Percentiles rank a stretch among this genome's conserved stretches.
These are phyloP conservation scores for Silurus meridionalis DNA, from an alignment of 2,113 vertebrate genomes.

Conservation along the genomic window DNA sequence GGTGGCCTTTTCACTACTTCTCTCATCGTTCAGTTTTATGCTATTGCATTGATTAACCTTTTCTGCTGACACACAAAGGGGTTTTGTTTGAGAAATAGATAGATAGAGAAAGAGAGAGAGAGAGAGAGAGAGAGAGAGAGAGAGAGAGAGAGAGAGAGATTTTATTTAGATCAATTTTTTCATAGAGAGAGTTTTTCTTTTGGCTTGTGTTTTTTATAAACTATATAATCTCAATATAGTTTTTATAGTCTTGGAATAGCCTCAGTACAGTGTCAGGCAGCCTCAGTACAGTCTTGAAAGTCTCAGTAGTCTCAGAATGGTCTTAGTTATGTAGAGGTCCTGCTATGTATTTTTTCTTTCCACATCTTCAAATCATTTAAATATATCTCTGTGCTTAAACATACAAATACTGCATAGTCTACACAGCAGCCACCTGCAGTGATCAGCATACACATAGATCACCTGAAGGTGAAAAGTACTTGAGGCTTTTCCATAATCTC, in stretches of 20 bases:
- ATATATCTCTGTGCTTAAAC: constrained; percentile 23
- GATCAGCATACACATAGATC: constrained; percentile 15
- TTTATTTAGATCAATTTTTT: neutral
- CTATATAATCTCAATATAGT: neutral
- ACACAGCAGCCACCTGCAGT: constrained; percentile 53
- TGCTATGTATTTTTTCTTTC: constrained; percentile 11
- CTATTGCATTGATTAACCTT: constrained; percentile 57
- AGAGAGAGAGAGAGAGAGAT: neutral
- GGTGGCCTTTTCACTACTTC: constrained; percentile 28
- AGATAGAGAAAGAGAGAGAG: constrained; percentile 9
- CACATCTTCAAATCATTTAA: constrained; percentile 38
- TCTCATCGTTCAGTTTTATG: constrained; percentile 32
- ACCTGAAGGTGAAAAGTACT: constrained; percentile 14
- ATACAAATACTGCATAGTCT: constrained; percentile 36
- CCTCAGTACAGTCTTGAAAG: neutral
- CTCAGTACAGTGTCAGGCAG: neutral
- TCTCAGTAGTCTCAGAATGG: neutral
- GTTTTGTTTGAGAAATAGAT: constrained; percentile 12
- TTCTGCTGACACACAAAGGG: constrained; percentile 33
- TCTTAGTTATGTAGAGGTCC: neutral
- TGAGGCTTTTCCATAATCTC: neutral
- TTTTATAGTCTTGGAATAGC: neutral
- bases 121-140: neutral
- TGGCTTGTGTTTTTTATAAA: neutral
- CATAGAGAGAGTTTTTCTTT: neutral